These are phyloP conservation scores for Sinodicranocentrus sp. DNA, from an alignment of 2,888 invertebrate genomes.

Conservation along the genomic window DNA sequence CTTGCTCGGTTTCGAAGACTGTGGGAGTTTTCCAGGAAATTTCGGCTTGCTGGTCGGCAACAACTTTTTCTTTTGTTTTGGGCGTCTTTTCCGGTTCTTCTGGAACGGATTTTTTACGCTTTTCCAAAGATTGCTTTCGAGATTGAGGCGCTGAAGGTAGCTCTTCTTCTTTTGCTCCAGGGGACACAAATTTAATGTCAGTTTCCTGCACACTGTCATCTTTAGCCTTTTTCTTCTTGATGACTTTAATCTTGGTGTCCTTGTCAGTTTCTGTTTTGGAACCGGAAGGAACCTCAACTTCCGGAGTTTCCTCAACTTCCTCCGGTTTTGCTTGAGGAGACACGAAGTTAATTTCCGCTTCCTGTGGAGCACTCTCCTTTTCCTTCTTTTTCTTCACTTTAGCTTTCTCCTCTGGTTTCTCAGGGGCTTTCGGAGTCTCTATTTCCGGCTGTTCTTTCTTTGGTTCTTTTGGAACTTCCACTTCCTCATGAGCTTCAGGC, in stretches of 20 bases:
- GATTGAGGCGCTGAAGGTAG: neutral
- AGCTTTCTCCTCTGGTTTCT: slow-evolving; percentile 73
- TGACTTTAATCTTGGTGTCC: neutral
- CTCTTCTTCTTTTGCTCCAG: slow-evolving; percentile 28
- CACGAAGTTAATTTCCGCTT: neutral
- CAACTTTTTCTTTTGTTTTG: neutral
- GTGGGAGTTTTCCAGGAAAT: neutral
- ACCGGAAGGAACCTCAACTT: slow-evolving; percentile 11
- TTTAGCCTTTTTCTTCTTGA: slow-evolving; percentile 37
- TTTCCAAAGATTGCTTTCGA: neutral
- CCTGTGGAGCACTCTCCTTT: neutral
- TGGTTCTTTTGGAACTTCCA: slow-evolving; percentile 64
- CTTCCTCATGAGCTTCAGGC: slow-evolving; percentile 79
- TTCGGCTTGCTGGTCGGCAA: neutral
- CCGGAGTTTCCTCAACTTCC: slow-evolving; percentile 17
- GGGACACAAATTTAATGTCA: slow-evolving; percentile 4
- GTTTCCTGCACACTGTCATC: slow-evolving; percentile 23
- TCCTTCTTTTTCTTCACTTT: slow-evolving; percentile 28
- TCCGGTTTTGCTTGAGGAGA: slow-evolving; percentile 4
- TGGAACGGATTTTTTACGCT: neutral
- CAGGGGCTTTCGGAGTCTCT: neutral
- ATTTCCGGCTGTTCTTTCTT: slow-evolving; percentile 27
- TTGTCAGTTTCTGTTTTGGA: neutral
- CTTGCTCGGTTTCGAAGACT: neutral
- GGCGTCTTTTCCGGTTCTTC: neutral